Conservation (phyloP, 1,140 invertebrate species). For the Berghia stephanieae region DNA sequence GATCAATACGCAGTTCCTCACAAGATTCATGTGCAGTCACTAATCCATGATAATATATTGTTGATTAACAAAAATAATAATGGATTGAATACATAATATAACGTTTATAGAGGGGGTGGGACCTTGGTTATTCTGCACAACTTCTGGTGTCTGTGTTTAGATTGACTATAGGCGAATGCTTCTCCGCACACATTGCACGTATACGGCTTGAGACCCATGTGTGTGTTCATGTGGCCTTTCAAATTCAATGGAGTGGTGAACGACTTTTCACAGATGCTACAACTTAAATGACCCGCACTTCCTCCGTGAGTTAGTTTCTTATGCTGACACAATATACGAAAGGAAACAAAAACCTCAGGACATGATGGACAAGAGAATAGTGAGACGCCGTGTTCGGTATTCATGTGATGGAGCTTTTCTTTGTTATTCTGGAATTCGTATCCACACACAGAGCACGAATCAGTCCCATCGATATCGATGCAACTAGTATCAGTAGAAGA, state of each 20-base stretch:
- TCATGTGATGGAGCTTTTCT: constrained; percentile 5
- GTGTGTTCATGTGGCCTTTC: constrained; percentile 20
- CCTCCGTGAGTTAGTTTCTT: constrained; percentile 1
- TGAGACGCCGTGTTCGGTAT: not conserved
- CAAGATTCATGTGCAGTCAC: no score
- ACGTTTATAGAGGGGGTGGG: no score
- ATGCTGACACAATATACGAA: not conserved
- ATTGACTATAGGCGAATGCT: constrained; percentile 22
- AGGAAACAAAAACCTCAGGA: constrained; percentile 9
- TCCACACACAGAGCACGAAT: not conserved
- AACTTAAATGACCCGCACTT: not conserved
- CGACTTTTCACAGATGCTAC: constrained; percentile 1
- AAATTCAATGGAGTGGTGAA: constrained; percentile 17
- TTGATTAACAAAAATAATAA: no score
- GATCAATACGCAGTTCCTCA: no score
- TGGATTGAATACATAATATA: no score
- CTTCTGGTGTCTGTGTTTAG: constrained; percentile 20
- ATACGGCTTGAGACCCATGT: constrained; percentile 9
- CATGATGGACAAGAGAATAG: not conserved
- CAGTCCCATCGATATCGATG: not conserved
- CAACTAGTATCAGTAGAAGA: no score
- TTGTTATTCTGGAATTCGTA: constrained; percentile 4
- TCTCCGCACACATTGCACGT: constrained; percentile 15
- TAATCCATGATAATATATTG: no score
- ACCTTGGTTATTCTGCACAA: no score